Conservation (phyloP, 2,888 invertebrate genomes). For the Uropetala carovei region DNA sequence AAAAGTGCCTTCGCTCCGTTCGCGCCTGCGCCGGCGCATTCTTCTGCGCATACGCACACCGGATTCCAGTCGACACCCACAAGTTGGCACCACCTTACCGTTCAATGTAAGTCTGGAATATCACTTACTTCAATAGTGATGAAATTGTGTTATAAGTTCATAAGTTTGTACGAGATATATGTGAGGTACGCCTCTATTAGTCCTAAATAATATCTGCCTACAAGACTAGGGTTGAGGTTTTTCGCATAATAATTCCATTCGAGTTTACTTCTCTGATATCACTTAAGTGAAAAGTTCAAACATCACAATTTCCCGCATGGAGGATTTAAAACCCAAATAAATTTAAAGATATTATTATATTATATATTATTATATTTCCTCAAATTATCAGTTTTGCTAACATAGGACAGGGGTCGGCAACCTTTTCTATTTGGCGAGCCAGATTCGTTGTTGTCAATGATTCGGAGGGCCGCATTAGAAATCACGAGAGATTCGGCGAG, state of each 20-base stretch:
- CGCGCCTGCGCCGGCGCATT: conserved; percentile 73
- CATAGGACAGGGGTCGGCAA: too few species aligned
- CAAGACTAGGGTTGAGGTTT: background rate
- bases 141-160: background rate
- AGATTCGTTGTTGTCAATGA: too few species aligned
- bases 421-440: too few species aligned
- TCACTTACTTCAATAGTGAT: background rate
- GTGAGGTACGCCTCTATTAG: background rate
- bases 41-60: conserved; percentile 60
- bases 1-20: conserved; percentile 80
- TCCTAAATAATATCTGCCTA: background rate
- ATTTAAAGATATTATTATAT: too few species aligned
- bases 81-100: conserved; percentile 57
- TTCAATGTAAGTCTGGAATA: conserved; percentile 28
- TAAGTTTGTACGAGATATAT: background rate
- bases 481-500: too few species aligned
- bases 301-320: too few species aligned
- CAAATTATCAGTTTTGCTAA: too few species aligned
- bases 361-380: too few species aligned
- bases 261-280: too few species aligned
- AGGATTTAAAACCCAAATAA: too few species aligned
- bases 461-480: too few species aligned
- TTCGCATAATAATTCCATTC: background rate
- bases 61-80: conserved; percentile 65
- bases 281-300: too few species aligned